Base-by-base conservation (phyloP, 2,888 invertebrate species). In the Notodonta dromedarius region DNA sequence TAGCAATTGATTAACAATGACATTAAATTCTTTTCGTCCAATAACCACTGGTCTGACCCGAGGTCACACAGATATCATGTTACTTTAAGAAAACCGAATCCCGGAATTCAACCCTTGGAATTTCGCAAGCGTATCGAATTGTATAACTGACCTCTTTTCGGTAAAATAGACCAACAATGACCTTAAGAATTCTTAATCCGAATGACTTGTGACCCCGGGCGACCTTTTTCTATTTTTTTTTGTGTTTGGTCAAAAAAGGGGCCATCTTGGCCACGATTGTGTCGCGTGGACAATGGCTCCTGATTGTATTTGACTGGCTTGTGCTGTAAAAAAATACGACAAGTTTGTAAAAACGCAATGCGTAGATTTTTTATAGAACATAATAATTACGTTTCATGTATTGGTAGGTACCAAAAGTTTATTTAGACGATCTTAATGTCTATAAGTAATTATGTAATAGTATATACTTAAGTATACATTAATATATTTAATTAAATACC, bases 21-120 rank as follows among this genome's bases (percentile, higher is more conserved):
- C 9, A 46, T n/a, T 46, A n/a, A 42, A 2, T 48, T 48, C 9
- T 50, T 16, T 16, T 16, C 50, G 9, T 14, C 8, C 16, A 50
- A 50, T 9, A 66, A 62, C 62, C 57, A 60, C 54, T 14, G 62
- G 62, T 52, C 66, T 91, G 91, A 90, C 91, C 92, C 78, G 65
- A 66, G 88, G 90, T 91, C 90, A 86, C 92, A 92, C 91, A 82
- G 71, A 73, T 89, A 88, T 93, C 85, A 50, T 56, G 78, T 93
- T 87, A 77, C 92, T 57, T 58, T 71, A 69, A 75, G 77, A 84
- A 84, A 78, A 79, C 85, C 83, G 76, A 84, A 83, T 87, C 84
- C 77, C 77, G 84, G 84, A 88, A 59, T 69, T 71, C 65, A 81
- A 79, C 71, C 75, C 74, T 65, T 69, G 71, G 77, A 69, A 82